Base-by-base conservation (phyloP, 2,113 vertebrate genomes). In the Ophiodon elongatus region DNA sequence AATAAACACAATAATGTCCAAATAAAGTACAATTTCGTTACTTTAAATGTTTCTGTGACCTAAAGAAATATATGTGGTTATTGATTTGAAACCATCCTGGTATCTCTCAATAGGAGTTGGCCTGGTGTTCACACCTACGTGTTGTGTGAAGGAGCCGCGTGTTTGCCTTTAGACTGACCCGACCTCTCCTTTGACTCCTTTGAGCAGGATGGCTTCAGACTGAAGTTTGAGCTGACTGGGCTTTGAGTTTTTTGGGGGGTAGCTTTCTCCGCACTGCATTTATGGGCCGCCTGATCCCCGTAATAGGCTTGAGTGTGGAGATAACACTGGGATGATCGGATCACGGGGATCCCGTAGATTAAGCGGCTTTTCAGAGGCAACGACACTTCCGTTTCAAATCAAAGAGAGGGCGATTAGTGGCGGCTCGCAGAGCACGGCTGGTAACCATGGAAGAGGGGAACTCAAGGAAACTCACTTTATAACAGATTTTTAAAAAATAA, bases 291-390 rank as follows among this genome's bases (percentile, higher is more conserved):
- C 86, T 91, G 89, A 92, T 94, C 89, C 89, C 63, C 57, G 73
- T 92, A 91, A 92, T 90, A 80, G 90, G 93, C 87, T 91, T 52
- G 89, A 86, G 90, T 74, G 91, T 89, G 87, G 84, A 75, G 89
- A 93, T 93, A 93, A 94, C 93, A 94, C 87, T 6, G 83, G 90
- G 91, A 92, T 94, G 93, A 95, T 94, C 89, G 88, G 93, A 94
- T 95, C 93, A 94, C 68, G 59, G 91, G 83, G 84, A 89, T 90
- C 89, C 84, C 47, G 64, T 35, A 59, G 93, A 93, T 94, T 92
- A 94, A 79, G 79, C 73, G 78, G 83, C 90, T 80, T 94, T 92
- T 91, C 80, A 90, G 70, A 82, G 69, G 65, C 83, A 75, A 62
- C 79, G 86, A 92, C 84, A 91, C 90, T 94, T 93, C 89, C 93